Evolutionary conservation across 1,140 invertebrate genomes (phyloP), one percentile per base, ranked within the genome.

Genomic region (Lutraria rhynchaena): DNA sequence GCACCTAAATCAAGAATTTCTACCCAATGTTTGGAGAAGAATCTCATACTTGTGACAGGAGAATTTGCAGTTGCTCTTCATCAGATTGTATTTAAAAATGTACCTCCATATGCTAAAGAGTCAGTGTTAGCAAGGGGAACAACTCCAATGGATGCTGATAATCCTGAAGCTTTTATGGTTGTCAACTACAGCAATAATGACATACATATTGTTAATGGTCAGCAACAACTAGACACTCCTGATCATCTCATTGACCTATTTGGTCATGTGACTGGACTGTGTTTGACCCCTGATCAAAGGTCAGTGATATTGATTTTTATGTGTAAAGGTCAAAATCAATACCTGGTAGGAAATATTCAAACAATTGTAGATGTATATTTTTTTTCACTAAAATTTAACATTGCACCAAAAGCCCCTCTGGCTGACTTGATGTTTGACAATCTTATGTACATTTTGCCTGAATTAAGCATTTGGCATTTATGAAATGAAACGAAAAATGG

Each of bases 21-120:
- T 5, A 7, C 37, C 15, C 5, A 77, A 55, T 1, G 13, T 22
- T 15, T 55, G 2, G 49, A 55, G 7, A 77, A 78, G 31, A 83
- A 86, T 31, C 58, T 88, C 35, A 86, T 88, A 35, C 87, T 86
- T 73, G 86, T 88, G 13, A 88, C 87, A 11, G 87, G 87, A 46
- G 86, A 88, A 33, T 88, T 88, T 81, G 85, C 87, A n/a, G 87
- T 88, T 15, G 87, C 87, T 24, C 69, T 88, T 35, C 87, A 88
- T 71, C 87, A 88, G 57, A 37, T 88, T 37, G 87, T 86, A 35
- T 84, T 88, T 58, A 88, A 88, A 67, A 83, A 85, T 70, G 63
- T 88, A 22, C 75, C 86, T 33, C 51, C 78, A 31, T 67, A 46
- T 22, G 31, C 55, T 60, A 58, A 13, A 60, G 53, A 74, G 53